Evolutionary conservation across 2,797 vertebrate genomes (phyloP), one percentile per base, ranked within the genome.

Genomic region (Merluccius polli): DNA sequence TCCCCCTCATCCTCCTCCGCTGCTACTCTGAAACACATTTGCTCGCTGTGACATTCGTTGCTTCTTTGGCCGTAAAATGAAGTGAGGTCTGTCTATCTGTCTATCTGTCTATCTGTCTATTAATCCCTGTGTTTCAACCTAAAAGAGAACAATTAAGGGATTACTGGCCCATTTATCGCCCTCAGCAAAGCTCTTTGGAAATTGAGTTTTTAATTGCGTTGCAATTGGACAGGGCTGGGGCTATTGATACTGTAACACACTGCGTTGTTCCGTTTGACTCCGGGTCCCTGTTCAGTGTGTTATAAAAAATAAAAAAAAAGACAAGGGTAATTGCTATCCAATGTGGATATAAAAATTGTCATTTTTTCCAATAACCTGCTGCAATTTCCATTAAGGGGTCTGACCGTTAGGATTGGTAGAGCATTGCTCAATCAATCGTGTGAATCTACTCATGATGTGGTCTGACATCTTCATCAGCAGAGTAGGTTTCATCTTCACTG

Each of bases 201-300:
- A 91, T 91, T 78, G 78, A 90, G 86, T 90, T 93, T 92, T 92
- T 91, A 93, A 92, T 92, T 92, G 88, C 89, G 83, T 89, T 88
- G 83, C 82, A 89, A 90, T 89, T 85, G 79, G 79, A 77, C 82
- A 78, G 85, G 81, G 79, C 84, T 88, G 86, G 69, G 35, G 86
- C 85, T 89, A 92, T 85, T 92, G 89, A 89, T 91, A 88, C 85
- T 81, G 77, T 82, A 86, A 79, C 80, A 75, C 82, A 83, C 80
- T 72, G 41, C 76, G 73, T 38, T 76, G 72, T 44, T 86, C 73
- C 76, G 70, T 79, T 77, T 77, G 80, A 85, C 72, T 63, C 41
- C 48, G 75, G 78, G 74, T 74, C 38, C 33, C 33, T 74, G 77
- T 75, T 31, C 21, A 68, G 76, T 72, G 75, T 63, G 59, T 21